phyloP scores from a whole-genome alignment of 2,113 vertebrate species.

The Camelus dromedarius region DNA sequence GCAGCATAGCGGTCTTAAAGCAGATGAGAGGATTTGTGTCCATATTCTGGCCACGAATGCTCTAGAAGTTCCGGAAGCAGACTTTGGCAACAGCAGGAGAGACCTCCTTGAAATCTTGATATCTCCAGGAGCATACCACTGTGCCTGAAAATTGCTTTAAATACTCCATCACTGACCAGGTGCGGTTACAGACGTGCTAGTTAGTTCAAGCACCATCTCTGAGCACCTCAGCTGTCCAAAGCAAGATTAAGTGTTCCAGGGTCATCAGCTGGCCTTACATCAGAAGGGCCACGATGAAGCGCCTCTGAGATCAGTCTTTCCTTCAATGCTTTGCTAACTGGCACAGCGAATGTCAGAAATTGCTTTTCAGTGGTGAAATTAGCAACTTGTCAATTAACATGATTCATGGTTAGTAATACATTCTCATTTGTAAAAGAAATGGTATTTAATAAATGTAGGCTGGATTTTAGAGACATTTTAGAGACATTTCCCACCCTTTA shows the following conservation, averaged over 20 bases:
- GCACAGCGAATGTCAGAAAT: not conserved
- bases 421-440: not conserved
- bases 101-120: not conserved
- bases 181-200: not conserved
- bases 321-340: not conserved
- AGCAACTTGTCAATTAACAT: not conserved
- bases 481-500: not conserved
- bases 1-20: not conserved
- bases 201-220: not conserved
- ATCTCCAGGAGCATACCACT: not conserved
- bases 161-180: not conserved
- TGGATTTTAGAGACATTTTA: not conserved
- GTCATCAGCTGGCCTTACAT: not conserved
- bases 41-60: not conserved
- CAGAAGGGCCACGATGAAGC: not conserved
- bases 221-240: not conserved
- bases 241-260: not conserved
- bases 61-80: not conserved
- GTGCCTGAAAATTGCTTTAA: not conserved
- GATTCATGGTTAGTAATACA: not conserved
- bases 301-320: not conserved
- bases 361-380: slow-evolving; percentile 19
- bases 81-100: not conserved
- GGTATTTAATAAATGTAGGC: not conserved
- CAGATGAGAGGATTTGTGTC: not conserved